Percentiles rank a stretch among this genome's conserved stretches.
Conservation (phyloP, 2,797 vertebrate species). For the Pelodytes ibericus region DNA sequence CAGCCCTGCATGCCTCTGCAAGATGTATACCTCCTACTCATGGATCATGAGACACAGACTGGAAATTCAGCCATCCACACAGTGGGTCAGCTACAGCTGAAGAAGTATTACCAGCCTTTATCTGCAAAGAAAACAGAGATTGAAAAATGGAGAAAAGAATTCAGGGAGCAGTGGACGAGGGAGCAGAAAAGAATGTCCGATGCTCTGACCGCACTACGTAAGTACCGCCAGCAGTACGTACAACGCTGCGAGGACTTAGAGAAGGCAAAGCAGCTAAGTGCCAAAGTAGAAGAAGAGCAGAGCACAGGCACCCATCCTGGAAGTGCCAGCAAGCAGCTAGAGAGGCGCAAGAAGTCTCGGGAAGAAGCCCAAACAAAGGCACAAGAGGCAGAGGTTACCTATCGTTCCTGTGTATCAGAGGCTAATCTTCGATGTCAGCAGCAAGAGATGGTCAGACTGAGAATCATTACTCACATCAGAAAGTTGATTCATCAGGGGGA, state of each 20-base stretch:
- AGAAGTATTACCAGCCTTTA: conserved; percentile 90
- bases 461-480: conserved; percentile 84
- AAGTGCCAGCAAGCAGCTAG: conserved; percentile 81
- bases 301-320: conserved; percentile 43
- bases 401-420: conserved; percentile 76
- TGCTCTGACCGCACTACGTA: conserved; percentile 75
- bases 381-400: conserved; percentile 75
- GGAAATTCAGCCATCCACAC: conserved; percentile 73
- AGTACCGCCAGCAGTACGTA: conserved; percentile 82
- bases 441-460: conserved; percentile 80
- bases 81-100: conserved; percentile 73
- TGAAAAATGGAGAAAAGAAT: conserved; percentile 92
- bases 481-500: conserved; percentile 92
- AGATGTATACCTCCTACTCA: conserved; percentile 80
- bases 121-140: conserved; percentile 87
- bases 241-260: conserved; percentile 88
- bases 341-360: conserved; percentile 84
- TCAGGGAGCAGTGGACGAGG: conserved; percentile 91
- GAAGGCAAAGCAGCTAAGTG: conserved; percentile 76
- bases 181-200: conserved; percentile 89
- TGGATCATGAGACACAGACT: conserved; percentile 85
- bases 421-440: conserved; percentile 78
- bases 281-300: conserved; percentile 68
- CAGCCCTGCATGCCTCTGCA: conserved; percentile 90
- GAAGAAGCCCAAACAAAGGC: conserved; percentile 86